A percentile compares a stretch with the other conserved stretches of the same genome.
Evolutionary conservation across 2,888 invertebrate genomes (phyloP).

Genomic region (Steinernema carpocapsae): DNA sequence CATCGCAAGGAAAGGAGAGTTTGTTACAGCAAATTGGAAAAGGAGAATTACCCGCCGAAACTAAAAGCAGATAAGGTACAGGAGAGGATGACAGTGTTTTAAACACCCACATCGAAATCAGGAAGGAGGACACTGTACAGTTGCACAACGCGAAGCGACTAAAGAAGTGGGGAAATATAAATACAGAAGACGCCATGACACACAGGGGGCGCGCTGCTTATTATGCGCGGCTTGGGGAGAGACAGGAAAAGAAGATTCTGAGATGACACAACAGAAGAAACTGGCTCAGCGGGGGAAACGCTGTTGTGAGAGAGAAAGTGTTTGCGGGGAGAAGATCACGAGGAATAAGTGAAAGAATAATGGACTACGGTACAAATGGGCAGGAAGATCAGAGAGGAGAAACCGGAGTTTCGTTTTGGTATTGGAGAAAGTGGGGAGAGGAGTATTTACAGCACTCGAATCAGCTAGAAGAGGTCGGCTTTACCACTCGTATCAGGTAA

Average conservation of each 20-base stretch:
- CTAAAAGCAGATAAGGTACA: slow-evolving; percentile 28
- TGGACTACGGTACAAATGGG: slow-evolving; percentile 22
- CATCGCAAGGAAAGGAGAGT: neutral
- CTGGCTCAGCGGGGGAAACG: slow-evolving; percentile 4
- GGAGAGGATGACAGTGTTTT: neutral
- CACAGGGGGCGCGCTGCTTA: neutral
- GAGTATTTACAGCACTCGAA: slow-evolving; percentile 18
- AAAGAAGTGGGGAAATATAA: slow-evolving; percentile 17
- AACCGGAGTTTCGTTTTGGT: slow-evolving; percentile 8
- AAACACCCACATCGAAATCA: slow-evolving; percentile 21
- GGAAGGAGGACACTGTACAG: neutral
- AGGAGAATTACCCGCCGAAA: slow-evolving; percentile 9
- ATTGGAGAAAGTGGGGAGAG: neutral
- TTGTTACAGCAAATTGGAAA: neutral
- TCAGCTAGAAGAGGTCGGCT: slow-evolving; percentile 17
- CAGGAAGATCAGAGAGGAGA: neutral
- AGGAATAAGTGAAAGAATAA: slow-evolving; percentile 17
- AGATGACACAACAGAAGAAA: slow-evolving; percentile 25
- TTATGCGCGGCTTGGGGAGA: neutral
- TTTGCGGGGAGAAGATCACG: slow-evolving; percentile 19
- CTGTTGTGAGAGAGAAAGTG: neutral
- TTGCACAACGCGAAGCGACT: slow-evolving; percentile 18
- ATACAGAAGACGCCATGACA: slow-evolving; percentile 26
- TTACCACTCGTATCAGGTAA: slow-evolving; percentile 28
- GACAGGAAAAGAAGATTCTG: neutral